Percentiles rank a stretch among this genome's conserved stretches.
Evolutionary conservation across 2,888 invertebrate genomes (phyloP).

Genomic region (Hemicrepidius hirtus): DNA sequence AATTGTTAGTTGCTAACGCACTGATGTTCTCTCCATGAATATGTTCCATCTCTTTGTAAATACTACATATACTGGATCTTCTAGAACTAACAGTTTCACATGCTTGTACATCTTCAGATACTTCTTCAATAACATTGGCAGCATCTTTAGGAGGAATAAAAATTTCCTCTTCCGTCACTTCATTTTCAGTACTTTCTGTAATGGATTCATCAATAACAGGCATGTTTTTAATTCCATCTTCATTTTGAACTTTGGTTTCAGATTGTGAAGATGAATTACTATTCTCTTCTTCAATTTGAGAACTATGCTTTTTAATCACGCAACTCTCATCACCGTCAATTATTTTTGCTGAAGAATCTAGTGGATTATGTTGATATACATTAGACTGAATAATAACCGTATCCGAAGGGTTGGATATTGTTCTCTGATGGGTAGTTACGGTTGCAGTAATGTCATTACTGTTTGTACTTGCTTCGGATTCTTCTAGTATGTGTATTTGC

Average conservation of each 20-base stretch:
- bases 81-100: background rate
- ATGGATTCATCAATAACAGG: conserved; percentile 37
- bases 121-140: background rate
- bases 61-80: conserved; percentile 19
- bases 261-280: background rate
- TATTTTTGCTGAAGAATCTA: too few relatives aligned
- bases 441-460: conserved; percentile 2
- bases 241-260: background rate
- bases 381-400: conserved; percentile 29
- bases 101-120: background rate
- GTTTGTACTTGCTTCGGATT: conserved; percentile 1
- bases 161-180: background rate
- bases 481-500: conserved; percentile 48
- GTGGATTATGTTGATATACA: background rate
- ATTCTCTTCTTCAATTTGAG: background rate
- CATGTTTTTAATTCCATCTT: conserved; percentile 33
- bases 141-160: background rate
- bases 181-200: background rate
- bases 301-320: background rate
- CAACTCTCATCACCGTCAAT: background rate
- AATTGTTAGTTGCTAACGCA: background rate
- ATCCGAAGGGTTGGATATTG: background rate
- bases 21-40: conserved; percentile 12
- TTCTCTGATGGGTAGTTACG: background rate
- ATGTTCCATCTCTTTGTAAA: conserved; percentile 31